Conservation (phyloP, 2,888 invertebrate genomes). For the Yponomeuta plumbellus region DNA sequence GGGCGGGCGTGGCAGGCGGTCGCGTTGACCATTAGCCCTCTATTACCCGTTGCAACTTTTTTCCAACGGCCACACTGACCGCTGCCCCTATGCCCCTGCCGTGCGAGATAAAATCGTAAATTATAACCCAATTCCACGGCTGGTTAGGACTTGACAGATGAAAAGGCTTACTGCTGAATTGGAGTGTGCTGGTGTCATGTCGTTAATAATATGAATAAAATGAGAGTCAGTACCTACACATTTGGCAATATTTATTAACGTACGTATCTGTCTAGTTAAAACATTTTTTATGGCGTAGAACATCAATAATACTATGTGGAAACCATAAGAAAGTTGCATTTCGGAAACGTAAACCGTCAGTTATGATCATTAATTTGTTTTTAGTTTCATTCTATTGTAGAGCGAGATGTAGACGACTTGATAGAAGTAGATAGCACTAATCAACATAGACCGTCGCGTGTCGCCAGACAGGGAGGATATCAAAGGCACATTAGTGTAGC, state of each 20-base stretch:
- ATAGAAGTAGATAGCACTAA: slow-evolving; percentile 13
- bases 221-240: slow-evolving; percentile 36
- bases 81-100: slow-evolving; percentile 69
- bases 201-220: slow-evolving; percentile 68
- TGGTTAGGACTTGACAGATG: slow-evolving; percentile 73
- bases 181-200: slow-evolving; percentile 53
- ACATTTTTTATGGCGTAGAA: background rate
- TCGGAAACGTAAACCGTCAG: no score
- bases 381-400: background rate
- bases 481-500: background rate
- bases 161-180: slow-evolving; percentile 66
- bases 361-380: no score
- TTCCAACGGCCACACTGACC: slow-evolving; percentile 60
- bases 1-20: slow-evolving; percentile 58
- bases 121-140: slow-evolving; percentile 74
- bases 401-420: background rate
- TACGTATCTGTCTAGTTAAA: slow-evolving; percentile 25
- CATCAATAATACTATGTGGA: no score
- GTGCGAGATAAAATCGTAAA: slow-evolving; percentile 73
- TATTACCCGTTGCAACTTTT: slow-evolving; percentile 54
- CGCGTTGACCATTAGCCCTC: slow-evolving; percentile 58
- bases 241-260: slow-evolving; percentile 46
- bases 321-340: no score
- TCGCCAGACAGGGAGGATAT: background rate
- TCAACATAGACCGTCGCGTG: background rate